Percentiles rank a stretch among this genome's conserved stretches.
Conservation (phyloP, 2,113 vertebrate genomes). For the Motacilla tschutschensis region DNA sequence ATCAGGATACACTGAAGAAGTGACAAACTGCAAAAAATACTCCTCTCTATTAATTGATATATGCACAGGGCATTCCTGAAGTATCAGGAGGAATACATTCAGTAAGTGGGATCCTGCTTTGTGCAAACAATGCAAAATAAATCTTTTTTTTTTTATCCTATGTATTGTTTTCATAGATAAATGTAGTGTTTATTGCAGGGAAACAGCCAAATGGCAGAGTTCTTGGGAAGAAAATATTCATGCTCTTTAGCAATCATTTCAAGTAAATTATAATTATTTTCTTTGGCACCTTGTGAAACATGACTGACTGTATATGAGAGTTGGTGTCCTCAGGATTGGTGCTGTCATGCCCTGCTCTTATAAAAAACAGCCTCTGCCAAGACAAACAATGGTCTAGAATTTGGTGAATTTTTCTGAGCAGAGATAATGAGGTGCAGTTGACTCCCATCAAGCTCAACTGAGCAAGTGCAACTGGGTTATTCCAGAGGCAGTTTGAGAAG, state of each 20-base stretch:
- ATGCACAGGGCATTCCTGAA: not conserved
- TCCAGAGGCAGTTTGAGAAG: not conserved
- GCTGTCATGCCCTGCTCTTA: not conserved
- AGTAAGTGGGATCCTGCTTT: not conserved
- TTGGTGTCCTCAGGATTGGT: not conserved
- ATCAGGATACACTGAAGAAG: not conserved
- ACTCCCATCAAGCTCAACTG: slow-evolving; percentile 7
- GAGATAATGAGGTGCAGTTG: slow-evolving; percentile 45
- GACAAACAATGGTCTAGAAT: slow-evolving; percentile 5
- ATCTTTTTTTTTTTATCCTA: not conserved
- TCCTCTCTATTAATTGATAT: not conserved
- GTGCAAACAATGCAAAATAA: not conserved
- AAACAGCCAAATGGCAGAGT: not conserved
- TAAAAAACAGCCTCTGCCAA: not conserved
- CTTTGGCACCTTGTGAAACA: slow-evolving; percentile 4
- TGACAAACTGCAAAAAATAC: not conserved
- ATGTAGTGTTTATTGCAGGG: not conserved
- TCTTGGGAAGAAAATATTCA: not conserved
- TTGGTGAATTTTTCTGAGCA: not conserved
- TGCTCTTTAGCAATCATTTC: not conserved
- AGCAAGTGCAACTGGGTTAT: not conserved
- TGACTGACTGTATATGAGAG: not conserved
- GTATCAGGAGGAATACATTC: not conserved
- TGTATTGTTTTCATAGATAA: not conserved
- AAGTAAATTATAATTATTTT: slow-evolving; percentile 14